Conservation (phyloP, 2,797 vertebrate species). For the Picus viridis region DNA sequence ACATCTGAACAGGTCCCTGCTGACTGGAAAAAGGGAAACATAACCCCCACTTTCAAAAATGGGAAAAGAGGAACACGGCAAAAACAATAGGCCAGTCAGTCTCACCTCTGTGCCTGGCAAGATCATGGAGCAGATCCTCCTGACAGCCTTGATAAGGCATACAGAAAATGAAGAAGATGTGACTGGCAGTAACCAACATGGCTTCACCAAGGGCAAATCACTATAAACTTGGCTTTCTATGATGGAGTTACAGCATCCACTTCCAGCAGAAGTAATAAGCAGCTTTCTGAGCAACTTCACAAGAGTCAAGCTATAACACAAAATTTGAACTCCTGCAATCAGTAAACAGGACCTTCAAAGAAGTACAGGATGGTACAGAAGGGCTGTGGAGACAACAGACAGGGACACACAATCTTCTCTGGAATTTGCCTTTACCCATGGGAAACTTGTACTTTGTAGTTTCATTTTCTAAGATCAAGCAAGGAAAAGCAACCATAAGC, state of each 20-base stretch:
- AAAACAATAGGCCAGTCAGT: too few relatives aligned
- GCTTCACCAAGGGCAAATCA: too few relatives aligned
- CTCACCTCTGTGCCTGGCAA: too few relatives aligned
- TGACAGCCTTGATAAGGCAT: too few relatives aligned
- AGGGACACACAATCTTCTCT: neutral
- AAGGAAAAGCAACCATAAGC: neutral
- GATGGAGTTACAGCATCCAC: neutral
- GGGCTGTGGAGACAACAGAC: neutral
- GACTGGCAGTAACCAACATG: too few relatives aligned
- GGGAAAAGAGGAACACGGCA: too few relatives aligned
- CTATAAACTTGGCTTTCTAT: too few relatives aligned
- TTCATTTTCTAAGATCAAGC: neutral
- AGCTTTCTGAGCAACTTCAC: neutral
- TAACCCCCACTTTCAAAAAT: too few relatives aligned
- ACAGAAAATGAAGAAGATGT: too few relatives aligned
- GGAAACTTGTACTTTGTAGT: neutral
- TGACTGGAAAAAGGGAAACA: too few relatives aligned
- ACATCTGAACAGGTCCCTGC: neutral
- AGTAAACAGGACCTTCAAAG: neutral
- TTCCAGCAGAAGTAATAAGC: neutral
- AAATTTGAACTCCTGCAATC: neutral
- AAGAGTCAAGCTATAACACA: neutral
- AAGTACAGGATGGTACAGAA: neutral
- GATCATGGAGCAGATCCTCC: too few relatives aligned
- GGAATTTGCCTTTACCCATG: neutral